A percentile compares a stretch with the other conserved stretches of the same genome.
phyloP scores from a whole-genome alignment of 2,113 vertebrate genomes.

The Odontesthes bonariensis region DNA sequence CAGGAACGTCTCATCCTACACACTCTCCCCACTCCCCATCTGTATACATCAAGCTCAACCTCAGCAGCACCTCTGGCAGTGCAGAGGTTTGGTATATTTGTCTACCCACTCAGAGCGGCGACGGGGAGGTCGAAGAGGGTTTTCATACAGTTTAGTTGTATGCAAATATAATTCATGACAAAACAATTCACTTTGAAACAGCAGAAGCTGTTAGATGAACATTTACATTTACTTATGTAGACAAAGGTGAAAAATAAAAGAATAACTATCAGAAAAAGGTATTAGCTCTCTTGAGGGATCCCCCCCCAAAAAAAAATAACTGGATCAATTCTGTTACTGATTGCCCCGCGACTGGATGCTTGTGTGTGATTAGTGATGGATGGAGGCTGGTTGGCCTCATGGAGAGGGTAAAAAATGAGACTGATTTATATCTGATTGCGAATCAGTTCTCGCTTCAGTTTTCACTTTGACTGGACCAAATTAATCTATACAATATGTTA shows the following conservation, averaged over 20 bases:
- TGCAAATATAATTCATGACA: conserved; percentile 68
- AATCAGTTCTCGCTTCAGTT: conserved; percentile 30
- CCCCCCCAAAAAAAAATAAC: conserved; percentile 1
- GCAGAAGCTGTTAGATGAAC: conserved; percentile 45
- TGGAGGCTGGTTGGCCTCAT: conserved; percentile 39
- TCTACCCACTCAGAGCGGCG: conserved; percentile 69
- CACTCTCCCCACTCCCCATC: conserved; percentile 75
- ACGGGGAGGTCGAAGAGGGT: conserved; percentile 55
- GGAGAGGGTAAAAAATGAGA: conserved; percentile 54
- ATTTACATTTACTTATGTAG: conserved; percentile 39
- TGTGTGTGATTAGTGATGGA: conserved; percentile 49
- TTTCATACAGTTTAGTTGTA: conserved; percentile 70
- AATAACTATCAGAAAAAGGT: conserved; percentile 2
- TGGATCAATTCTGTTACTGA: conserved; percentile 32
- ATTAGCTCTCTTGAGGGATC: not conserved
- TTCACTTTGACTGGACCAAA: conserved; percentile 26
- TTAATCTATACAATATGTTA: not conserved
- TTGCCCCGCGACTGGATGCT: conserved; percentile 34
- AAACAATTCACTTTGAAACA: conserved; percentile 58
- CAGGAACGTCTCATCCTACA: conserved; percentile 73
- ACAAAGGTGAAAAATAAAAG: conserved; percentile 47
- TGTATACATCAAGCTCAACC: conserved; percentile 80
- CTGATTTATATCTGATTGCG: conserved; percentile 74
- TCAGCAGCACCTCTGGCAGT: conserved; percentile 75
- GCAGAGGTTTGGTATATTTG: conserved; percentile 71